Conservation (phyloP, 2,797 vertebrate genomes). For the Buceros bicornis region DNA sequence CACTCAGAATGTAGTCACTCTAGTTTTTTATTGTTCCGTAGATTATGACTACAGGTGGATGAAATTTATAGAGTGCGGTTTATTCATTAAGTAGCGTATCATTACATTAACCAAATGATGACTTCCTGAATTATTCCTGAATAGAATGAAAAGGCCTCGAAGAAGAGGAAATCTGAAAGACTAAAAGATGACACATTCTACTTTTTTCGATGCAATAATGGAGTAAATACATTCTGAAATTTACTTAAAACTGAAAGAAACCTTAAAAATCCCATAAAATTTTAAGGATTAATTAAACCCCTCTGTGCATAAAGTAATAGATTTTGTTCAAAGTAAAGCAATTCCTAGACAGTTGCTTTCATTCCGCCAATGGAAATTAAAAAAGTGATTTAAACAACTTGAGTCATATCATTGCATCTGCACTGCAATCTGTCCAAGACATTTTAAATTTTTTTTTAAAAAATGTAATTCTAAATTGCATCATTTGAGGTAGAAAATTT, state of each 20-base stretch:
- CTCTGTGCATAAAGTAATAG: not conserved
- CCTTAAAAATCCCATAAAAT: not conserved
- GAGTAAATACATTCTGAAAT: not conserved
- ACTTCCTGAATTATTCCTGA: not conserved
- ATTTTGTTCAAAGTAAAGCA: not conserved
- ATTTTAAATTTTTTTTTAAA: not conserved
- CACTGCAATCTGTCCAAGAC: not conserved
- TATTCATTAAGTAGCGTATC: not conserved
- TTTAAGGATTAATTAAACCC: not conserved
- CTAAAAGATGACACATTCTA: not conserved
- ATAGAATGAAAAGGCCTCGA: not conserved
- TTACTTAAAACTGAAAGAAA: not conserved
- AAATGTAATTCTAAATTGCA: not conserved
- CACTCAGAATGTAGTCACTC: not conserved
- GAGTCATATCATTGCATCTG: not conserved
- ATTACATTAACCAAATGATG: not conserved
- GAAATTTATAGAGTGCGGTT: not conserved
- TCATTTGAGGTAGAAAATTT: accelerated
- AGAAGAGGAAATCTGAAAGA: not conserved
- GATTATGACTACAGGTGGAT: not conserved
- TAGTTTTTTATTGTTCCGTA: not conserved
- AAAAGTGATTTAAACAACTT: not conserved
- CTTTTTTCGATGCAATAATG: not conserved
- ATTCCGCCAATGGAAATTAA: not conserved
- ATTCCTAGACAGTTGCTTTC: not conserved